Evolutionary conservation across 2,113 vertebrate genomes (phyloP).

Genomic region (Mus spicilegus): DNA sequence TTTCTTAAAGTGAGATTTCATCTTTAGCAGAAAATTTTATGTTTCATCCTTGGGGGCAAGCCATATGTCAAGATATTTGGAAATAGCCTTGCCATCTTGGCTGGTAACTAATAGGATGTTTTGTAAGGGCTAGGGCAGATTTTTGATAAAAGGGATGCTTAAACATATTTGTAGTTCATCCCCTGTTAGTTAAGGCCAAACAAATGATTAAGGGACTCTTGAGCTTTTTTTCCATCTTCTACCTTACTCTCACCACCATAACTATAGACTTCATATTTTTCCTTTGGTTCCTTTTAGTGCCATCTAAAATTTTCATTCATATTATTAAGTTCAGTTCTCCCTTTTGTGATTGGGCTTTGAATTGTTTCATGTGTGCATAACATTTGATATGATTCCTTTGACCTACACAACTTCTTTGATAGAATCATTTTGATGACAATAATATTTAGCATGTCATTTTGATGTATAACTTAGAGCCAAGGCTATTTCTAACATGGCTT

Average conservation of each 20-base stretch:
- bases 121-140: neutral
- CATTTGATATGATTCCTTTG: neutral
- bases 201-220: neutral
- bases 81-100: neutral
- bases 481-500: constrained; percentile 34
- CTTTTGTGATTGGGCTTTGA: neutral
- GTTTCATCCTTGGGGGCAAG: constrained; percentile 23
- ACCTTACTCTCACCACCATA: fast-evolving
- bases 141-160: constrained; percentile 4
- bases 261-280: fast-evolving
- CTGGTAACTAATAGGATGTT: neutral
- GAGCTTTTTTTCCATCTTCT: neutral
- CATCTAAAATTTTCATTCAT: constrained; percentile 16
- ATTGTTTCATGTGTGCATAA: neutral
- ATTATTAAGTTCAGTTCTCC: neutral
- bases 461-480: constrained; percentile 10
- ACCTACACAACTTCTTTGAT: neutral
- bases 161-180: neutral
- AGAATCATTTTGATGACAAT: constrained; percentile 29
- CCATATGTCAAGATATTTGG: constrained; percentile 21
- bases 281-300: neutral
- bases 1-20: constrained; percentile 60
- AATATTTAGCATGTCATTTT: neutral
- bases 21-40: constrained; percentile 62
- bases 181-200: neutral